Evolutionary conservation across 2,888 invertebrate genomes (phyloP).

Genomic region (Rhaphigaster nebulosa): DNA sequence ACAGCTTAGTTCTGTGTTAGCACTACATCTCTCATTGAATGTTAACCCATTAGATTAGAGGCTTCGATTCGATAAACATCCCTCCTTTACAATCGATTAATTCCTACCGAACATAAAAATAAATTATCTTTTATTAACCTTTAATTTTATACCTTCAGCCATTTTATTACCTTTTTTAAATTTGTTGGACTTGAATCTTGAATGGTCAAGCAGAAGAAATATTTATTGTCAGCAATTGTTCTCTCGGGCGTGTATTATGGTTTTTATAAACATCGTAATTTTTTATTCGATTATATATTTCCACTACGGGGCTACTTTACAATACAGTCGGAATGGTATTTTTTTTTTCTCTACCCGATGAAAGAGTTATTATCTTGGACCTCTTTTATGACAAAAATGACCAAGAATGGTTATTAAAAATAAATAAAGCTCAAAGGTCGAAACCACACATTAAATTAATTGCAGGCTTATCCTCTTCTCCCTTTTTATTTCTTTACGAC

Average conservation of each 20-base stretch:
- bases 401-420: slow-evolving; percentile 24
- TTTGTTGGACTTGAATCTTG: not conserved
- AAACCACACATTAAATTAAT: slow-evolving; percentile 58
- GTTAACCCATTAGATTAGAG: not conserved
- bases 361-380: slow-evolving; percentile 56
- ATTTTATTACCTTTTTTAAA: not conserved
- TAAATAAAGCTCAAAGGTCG: slow-evolving; percentile 16
- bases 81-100: not conserved
- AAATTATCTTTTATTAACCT: not conserved
- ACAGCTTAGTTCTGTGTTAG: slow-evolving; percentile 3
- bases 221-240: not conserved
- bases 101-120: not conserved
- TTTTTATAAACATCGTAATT: too few relatives aligned
- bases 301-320: not conserved
- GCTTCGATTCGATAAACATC: not conserved
- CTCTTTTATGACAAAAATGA: slow-evolving; percentile 52
- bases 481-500: not conserved
- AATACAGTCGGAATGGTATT: not conserved
- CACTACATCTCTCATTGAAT: slow-evolving; percentile 29
- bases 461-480: slow-evolving; percentile 28
- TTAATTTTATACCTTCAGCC: not conserved
- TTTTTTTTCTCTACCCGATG: not conserved
- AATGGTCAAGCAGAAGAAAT: not conserved
- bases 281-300: not conserved
- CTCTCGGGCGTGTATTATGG: too few relatives aligned